These are phyloP conservation scores for Dipodomys spectabilis DNA, from an alignment of 2,113 vertebrate genomes.

Conservation along the genomic window DNA sequence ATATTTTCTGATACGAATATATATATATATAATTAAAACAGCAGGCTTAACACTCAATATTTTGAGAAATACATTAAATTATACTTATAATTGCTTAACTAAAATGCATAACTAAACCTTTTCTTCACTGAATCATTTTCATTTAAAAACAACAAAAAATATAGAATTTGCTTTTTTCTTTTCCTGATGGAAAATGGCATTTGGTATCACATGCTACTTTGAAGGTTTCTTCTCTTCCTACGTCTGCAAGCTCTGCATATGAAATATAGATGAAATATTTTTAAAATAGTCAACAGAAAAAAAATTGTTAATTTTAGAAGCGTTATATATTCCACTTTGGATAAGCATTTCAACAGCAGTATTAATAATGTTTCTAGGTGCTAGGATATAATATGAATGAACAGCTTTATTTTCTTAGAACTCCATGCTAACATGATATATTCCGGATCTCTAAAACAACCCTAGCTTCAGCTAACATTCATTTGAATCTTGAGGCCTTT, in stretches of 20 bases:
- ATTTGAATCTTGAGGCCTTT: neutral
- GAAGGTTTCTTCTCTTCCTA: neutral
- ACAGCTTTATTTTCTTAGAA: constrained; percentile 20
- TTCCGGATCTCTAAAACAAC: neutral
- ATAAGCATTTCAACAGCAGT: neutral
- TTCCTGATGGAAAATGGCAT: constrained; percentile 13
- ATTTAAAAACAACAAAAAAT: constrained; percentile 8
- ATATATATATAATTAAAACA: neutral
- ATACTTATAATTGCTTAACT: neutral
- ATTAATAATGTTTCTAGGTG: neutral
- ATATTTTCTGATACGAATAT: constrained; percentile 5
- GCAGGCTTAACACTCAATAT: neutral
- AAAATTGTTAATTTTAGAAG: constrained; percentile 15
- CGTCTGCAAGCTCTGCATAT: neutral
- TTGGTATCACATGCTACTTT: neutral
- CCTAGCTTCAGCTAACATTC: neutral
- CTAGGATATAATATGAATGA: neutral
- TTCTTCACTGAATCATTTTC: neutral
- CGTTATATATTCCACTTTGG: neutral
- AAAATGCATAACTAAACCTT: neutral
- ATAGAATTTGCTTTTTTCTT: neutral
- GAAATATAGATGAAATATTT: neutral
- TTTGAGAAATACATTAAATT: neutral
- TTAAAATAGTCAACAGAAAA: neutral
- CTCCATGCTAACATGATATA: neutral